Percentiles rank a stretch among this genome's conserved stretches.
phyloP scores from a whole-genome alignment of 2,888 invertebrate species.

The Acanthosepion pharaonis region DNA sequence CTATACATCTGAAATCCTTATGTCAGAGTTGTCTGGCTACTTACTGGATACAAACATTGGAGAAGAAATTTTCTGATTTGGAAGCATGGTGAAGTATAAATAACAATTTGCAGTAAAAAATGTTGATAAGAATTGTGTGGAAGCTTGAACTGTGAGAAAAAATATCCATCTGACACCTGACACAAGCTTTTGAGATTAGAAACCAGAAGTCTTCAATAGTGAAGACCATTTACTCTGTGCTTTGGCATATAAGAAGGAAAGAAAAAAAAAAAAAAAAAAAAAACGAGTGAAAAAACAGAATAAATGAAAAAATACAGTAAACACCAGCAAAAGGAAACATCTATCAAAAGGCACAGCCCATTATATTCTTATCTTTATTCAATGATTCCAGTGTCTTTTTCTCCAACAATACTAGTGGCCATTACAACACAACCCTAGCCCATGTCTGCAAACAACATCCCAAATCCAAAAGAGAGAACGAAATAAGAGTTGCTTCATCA shows the following conservation, averaged over 20 bases:
- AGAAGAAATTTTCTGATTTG: no score
- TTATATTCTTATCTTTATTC: slow-evolving; percentile 12
- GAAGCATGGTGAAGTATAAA: no score
- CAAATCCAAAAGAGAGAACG: neutral
- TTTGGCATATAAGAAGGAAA: no score
- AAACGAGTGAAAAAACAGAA: neutral
- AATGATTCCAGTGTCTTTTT: slow-evolving; percentile 33
- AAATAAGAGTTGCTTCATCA: neutral
- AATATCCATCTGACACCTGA: neutral
- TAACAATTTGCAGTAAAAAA: no score
- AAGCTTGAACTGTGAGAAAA: neutral
- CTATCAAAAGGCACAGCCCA: slow-evolving; percentile 3
- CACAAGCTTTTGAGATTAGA: neutral
- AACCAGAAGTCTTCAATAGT: neutral
- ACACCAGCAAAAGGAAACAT: neutral
- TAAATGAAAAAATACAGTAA: neutral
- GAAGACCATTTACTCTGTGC: neutral
- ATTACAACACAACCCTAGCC: neutral
- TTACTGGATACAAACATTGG: no score
- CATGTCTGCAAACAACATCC: neutral
- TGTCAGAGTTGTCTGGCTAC: no score
- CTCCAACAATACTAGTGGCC: neutral
- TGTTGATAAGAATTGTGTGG: no score
- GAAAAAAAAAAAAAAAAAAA: no score
- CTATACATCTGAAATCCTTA: no score